Percentiles rank a stretch among this genome's conserved stretches.
phyloP scores from a whole-genome alignment of 2,888 invertebrate species.

The Sarcophaga caerulescens region DNA sequence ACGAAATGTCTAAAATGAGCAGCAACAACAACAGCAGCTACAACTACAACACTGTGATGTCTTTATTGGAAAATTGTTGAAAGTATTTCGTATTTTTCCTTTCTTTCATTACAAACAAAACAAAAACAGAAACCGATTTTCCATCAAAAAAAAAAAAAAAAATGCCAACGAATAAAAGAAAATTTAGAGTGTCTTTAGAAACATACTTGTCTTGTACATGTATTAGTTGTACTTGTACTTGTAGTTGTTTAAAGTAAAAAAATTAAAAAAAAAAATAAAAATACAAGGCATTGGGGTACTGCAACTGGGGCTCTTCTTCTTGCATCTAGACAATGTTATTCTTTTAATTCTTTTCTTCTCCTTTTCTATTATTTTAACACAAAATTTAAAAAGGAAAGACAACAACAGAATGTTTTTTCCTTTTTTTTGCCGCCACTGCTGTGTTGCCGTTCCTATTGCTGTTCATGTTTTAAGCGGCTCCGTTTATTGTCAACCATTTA shows the following conservation, averaged over 20 bases:
- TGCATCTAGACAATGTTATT: conserved; percentile 12
- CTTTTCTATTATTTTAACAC: conserved; percentile 1
- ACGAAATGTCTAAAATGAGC: conserved; percentile 30
- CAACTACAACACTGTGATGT: background rate
- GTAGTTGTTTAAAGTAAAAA: background rate
- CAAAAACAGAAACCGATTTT: background rate
- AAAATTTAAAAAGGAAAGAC: conserved; percentile 22
- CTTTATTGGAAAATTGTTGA: conserved; percentile 9
- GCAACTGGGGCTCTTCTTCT: background rate
- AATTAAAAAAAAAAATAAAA: too few relatives aligned
- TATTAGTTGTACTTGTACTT: background rate
- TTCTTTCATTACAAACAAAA: background rate
- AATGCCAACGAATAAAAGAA: background rate
- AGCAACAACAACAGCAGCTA: conserved; percentile 7
- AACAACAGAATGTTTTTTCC: conserved; percentile 32
- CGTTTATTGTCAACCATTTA: conserved; percentile 63
- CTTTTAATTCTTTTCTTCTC: background rate
- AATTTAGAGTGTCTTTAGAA: background rate
- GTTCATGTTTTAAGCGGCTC: conserved; percentile 55
- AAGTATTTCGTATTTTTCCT: conserved; percentile 21
- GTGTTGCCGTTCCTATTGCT: background rate
- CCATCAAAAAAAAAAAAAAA: conserved; percentile 8
- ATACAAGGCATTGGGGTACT: background rate
- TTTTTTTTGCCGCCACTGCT: background rate
- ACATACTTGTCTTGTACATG: background rate